phyloP scores from a whole-genome alignment of 2,797 vertebrate genomes.

The Okamejei kenojei region DNA sequence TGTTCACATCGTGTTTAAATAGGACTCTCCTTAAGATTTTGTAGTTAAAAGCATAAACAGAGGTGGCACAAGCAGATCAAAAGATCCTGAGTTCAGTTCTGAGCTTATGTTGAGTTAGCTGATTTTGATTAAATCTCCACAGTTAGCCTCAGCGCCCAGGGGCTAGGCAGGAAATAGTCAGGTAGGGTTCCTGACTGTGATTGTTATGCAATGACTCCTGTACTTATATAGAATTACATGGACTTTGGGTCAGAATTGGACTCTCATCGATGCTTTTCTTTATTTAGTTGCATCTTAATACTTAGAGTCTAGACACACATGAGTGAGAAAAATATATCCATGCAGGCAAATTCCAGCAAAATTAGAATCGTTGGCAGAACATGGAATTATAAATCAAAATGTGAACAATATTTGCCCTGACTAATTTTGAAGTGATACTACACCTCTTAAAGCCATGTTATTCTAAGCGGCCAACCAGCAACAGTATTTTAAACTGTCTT shows the following conservation, averaged over 20 bases:
- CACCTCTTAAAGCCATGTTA: not conserved
- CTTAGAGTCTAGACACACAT: not conserved
- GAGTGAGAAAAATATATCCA: not conserved
- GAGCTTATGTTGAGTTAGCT: slow-evolving; percentile 4
- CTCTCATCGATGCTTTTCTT: not conserved
- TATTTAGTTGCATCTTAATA: not conserved
- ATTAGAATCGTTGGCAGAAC: not conserved
- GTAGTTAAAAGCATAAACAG: not conserved
- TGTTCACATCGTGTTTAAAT: not conserved
- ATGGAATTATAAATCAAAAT: not conserved
- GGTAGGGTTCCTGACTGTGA: not conserved
- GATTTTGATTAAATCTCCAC: not conserved
- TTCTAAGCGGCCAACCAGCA: not conserved
- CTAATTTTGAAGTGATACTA: not conserved
- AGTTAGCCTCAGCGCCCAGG: not conserved
- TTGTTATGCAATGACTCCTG: not conserved
- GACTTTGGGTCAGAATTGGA: not conserved
- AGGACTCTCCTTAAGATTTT: not conserved
- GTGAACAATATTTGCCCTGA: not conserved
- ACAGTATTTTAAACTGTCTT: not conserved
- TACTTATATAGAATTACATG: not conserved
- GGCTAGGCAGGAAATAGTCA: not conserved
- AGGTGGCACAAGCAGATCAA: not conserved
- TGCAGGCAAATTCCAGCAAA: not conserved
- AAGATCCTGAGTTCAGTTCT: not conserved